Conservation (phyloP, 2,888 invertebrate genomes). For the Nezara viridula region DNA sequence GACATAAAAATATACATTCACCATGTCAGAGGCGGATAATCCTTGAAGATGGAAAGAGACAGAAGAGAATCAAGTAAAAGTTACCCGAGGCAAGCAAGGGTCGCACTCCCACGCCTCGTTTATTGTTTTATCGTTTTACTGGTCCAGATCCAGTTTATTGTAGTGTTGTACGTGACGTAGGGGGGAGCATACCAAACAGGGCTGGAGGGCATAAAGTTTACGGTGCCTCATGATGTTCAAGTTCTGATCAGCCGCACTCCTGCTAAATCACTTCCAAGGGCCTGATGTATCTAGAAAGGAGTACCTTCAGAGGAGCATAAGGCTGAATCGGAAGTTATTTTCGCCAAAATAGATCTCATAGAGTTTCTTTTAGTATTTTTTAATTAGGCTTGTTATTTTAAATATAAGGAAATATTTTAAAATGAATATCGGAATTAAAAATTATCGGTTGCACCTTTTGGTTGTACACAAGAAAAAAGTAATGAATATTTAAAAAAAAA, state of each 20-base stretch:
- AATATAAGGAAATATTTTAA: not conserved
- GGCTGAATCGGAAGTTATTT: not conserved
- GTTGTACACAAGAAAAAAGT: too few relatives aligned
- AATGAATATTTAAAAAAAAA: too few relatives aligned
- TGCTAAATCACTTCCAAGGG: not conserved
- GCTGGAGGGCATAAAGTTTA: constrained; percentile 13
- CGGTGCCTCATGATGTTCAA: not conserved
- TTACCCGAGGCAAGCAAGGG: not conserved
- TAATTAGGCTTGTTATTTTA: not conserved
- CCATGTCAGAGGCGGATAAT: not conserved
- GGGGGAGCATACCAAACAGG: constrained; percentile 42
- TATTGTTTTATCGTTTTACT: constrained; percentile 51
- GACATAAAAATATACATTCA: not conserved
- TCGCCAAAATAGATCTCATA: not conserved
- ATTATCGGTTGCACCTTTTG: too few relatives aligned
- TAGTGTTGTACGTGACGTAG: constrained; percentile 37
- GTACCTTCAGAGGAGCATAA: not conserved
- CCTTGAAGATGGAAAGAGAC: constrained; percentile 5
- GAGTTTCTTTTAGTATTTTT: not conserved
- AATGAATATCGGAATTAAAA: too few relatives aligned
- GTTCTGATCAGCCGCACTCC: not conserved
- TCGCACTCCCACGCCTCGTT: constrained; percentile 42
- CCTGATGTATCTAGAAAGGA: not conserved
- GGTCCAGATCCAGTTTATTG: constrained; percentile 49
- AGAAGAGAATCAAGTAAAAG: constrained; percentile 14